These are phyloP conservation scores for Phrynosoma blainvillii DNA, from an alignment of 2,113 vertebrate genomes.

Conservation along the genomic window DNA sequence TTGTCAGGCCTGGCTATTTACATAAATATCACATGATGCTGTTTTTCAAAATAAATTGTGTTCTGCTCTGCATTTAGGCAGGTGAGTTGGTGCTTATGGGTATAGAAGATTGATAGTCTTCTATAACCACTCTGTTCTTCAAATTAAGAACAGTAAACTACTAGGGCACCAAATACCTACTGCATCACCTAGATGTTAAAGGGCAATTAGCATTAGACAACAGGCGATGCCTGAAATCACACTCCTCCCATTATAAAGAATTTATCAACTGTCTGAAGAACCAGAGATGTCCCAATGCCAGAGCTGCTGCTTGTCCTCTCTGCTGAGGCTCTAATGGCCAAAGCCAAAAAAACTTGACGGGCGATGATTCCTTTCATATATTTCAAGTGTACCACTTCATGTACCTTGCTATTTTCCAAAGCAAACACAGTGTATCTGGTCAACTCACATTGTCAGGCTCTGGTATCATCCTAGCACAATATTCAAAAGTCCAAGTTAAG, in stretches of 20 bases:
- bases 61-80: not conserved
- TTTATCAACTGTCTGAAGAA: not conserved
- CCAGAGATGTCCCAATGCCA: accelerated
- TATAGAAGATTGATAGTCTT: not conserved
- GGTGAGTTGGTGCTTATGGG: not conserved
- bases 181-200: accelerated
- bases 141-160: not conserved
- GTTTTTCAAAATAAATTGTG: not conserved
- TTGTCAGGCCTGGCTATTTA: not conserved
- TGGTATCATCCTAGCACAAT: not conserved
- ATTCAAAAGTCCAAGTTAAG: accelerated
- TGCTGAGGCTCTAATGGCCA: not conserved
- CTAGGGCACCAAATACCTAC: not conserved
- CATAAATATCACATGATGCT: not conserved
- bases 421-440: conserved; percentile 37
- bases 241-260: conserved; percentile 1
- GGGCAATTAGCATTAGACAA: accelerated
- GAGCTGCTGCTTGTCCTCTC: accelerated
- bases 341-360: not conserved
- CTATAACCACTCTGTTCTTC: not conserved
- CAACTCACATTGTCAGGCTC: not conserved
- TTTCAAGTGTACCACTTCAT: conserved; percentile 28
- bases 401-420: not conserved
- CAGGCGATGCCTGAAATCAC: not conserved
- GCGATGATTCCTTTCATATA: not conserved